phyloP scores from a whole-genome alignment of 64 coral and sea anemone species.

The Anthopleura sola region DNA sequence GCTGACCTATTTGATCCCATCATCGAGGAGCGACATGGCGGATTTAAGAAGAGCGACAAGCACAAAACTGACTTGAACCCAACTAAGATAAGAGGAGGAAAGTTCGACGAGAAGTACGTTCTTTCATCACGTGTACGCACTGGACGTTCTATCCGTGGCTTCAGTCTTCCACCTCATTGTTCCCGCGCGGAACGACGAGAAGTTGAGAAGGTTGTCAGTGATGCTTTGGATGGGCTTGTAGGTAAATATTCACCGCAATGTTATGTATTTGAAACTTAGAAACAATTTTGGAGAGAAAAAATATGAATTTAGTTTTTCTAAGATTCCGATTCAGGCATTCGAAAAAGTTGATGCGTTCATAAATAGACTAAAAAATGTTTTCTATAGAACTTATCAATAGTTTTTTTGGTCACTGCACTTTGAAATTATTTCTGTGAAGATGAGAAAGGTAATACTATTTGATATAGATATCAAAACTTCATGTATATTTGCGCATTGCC shows the following conservation, averaged over 20 bases:
- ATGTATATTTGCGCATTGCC: too few relatives aligned
- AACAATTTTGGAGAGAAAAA: neutral
- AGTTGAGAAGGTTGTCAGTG: constrained; percentile 82
- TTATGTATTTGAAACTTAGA: neutral
- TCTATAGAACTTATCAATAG: neutral
- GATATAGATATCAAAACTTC: too few relatives aligned
- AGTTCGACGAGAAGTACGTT: constrained; percentile 91
- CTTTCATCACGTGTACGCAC: constrained; percentile 94
- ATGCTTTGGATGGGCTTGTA: constrained; percentile 78
- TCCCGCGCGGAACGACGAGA: constrained; percentile 85
- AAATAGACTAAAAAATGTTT: neutral
- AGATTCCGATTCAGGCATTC: too few relatives aligned
- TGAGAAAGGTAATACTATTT: too few relatives aligned
- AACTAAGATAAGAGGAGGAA: constrained; percentile 71
- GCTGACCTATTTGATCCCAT: constrained; percentile 90
- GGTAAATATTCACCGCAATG: constrained; percentile 30
- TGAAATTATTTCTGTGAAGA: neutral
- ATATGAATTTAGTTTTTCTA: neutral
- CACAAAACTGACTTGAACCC: constrained; percentile 88
- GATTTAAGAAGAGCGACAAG: constrained; percentile 66
- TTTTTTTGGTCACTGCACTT: neutral
- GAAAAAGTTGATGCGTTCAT: too few relatives aligned
- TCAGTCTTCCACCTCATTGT: constrained; percentile 84
- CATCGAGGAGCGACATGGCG: constrained; percentile 90
- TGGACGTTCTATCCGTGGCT: constrained; percentile 90